Evolutionary conservation across 2,888 invertebrate species (phyloP).

Genomic region (Galerucella calmariensis): DNA sequence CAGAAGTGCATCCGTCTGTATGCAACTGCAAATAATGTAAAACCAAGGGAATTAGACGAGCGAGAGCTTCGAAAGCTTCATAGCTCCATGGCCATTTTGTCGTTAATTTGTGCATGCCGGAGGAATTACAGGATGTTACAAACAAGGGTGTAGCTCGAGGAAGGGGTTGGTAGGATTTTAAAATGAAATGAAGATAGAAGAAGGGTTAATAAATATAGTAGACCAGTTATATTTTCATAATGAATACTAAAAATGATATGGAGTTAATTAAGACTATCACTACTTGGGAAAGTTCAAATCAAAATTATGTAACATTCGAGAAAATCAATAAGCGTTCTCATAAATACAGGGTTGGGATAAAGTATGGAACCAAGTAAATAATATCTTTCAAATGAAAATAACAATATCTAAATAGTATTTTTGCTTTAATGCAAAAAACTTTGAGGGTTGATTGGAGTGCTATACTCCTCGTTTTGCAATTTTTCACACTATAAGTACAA

Average conservation of each 20-base stretch:
- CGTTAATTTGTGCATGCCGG: constrained; percentile 34
- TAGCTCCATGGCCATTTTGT: constrained; percentile 28
- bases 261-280: too few relatives aligned
- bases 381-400: too few relatives aligned
- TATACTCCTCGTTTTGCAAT: too few relatives aligned
- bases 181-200: background rate
- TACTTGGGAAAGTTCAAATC: too few relatives aligned
- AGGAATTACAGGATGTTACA: constrained; percentile 36
- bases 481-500: too few relatives aligned
- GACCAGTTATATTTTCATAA: background rate
- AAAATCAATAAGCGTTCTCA: too few relatives aligned
- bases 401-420: too few relatives aligned
- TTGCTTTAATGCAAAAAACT: too few relatives aligned
- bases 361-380: too few relatives aligned
- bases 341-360: too few relatives aligned
- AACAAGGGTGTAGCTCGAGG: background rate
- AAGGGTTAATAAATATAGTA: background rate
- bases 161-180: constrained; percentile 1
- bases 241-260: background rate
- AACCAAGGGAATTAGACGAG: constrained; percentile 49
- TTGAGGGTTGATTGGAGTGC: too few relatives aligned
- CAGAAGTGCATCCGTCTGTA: constrained; percentile 50
- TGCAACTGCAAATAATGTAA: constrained; percentile 50
- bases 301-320: too few relatives aligned
- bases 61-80: constrained; percentile 41